phyloP scores from a whole-genome alignment of 2,113 vertebrate species.

The Gopherus flavomarginatus region DNA sequence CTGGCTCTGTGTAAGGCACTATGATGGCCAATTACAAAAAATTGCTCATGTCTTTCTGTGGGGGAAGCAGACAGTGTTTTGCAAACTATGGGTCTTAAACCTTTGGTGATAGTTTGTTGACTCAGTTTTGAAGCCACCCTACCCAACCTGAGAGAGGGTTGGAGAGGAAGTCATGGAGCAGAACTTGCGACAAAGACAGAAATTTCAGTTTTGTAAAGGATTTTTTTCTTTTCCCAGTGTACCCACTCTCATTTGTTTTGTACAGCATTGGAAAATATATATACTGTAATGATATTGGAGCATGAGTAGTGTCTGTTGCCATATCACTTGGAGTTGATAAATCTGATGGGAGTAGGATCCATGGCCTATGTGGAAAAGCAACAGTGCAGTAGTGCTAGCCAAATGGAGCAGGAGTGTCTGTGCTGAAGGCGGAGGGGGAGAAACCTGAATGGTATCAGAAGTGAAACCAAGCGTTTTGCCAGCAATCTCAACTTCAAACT shows the following conservation, averaged over 20 bases:
- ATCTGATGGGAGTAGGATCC: not conserved
- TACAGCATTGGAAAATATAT: not conserved
- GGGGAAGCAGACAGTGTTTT: not conserved
- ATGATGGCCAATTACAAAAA: not conserved
- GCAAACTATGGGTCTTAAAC: not conserved
- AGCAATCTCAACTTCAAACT: slow-evolving; percentile 50
- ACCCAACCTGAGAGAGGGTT: not conserved
- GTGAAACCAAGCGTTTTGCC: slow-evolving; percentile 33
- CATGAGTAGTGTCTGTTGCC: not conserved
- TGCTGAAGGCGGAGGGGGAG: not conserved
- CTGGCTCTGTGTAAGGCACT: not conserved
- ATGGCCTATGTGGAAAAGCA: not conserved
- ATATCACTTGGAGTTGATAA: not conserved
- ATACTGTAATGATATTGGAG: not conserved
- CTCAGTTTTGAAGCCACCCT: not conserved
- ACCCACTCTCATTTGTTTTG: not conserved
- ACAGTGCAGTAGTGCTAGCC: not conserved
- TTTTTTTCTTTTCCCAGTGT: not conserved
- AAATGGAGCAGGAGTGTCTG: not conserved
- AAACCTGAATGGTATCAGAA: not conserved
- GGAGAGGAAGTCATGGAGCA: not conserved
- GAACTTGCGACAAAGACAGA: not conserved
- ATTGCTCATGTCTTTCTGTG: not conserved
- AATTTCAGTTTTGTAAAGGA: not conserved
- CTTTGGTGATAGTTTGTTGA: not conserved